phyloP scores from a whole-genome alignment of 2,797 vertebrate species.

The Chiloscyllium punctatum region DNA sequence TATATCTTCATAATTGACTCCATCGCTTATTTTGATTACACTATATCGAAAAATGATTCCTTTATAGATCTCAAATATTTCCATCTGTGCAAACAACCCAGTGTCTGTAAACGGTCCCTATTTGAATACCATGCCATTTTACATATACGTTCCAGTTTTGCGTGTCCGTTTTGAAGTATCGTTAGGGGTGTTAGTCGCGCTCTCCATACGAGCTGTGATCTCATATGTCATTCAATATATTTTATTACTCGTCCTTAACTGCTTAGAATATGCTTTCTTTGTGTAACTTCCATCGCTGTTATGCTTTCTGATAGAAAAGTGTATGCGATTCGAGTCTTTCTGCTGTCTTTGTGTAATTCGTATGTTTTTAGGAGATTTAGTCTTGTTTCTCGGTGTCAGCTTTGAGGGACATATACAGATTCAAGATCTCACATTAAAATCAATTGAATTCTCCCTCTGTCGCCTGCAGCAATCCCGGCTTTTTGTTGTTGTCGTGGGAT shows the following conservation, averaged over 20 bases:
- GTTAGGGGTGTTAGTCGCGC: not conserved
- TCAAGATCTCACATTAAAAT: slow-evolving; percentile 48
- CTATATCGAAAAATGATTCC: not conserved
- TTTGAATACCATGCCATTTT: not conserved
- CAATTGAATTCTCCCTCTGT: slow-evolving; percentile 58
- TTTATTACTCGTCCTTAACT: not conserved
- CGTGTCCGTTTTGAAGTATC: not conserved
- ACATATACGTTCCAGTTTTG: not conserved
- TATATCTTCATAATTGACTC: not conserved
- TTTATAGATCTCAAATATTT: not conserved
- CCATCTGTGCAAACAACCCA: not conserved
- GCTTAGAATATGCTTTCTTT: not conserved
- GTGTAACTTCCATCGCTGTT: not conserved
- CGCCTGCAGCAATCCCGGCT: slow-evolving; percentile 55
- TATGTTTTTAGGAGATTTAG: not conserved
- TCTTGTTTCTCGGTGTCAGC: slow-evolving; percentile 27
- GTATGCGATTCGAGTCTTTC: not conserved
- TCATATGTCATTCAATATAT: not conserved
- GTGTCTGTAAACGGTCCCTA: not conserved
- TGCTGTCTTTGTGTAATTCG: slow-evolving; percentile 14
- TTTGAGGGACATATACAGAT: slow-evolving; percentile 53
- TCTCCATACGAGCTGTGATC: not conserved
- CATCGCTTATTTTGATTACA: not conserved
- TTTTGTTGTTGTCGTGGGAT: slow-evolving; percentile 54
- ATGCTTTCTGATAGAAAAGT: not conserved